phyloP scores from a whole-genome alignment of 2,113 vertebrate species.

The Ranitomeya imitator region DNA sequence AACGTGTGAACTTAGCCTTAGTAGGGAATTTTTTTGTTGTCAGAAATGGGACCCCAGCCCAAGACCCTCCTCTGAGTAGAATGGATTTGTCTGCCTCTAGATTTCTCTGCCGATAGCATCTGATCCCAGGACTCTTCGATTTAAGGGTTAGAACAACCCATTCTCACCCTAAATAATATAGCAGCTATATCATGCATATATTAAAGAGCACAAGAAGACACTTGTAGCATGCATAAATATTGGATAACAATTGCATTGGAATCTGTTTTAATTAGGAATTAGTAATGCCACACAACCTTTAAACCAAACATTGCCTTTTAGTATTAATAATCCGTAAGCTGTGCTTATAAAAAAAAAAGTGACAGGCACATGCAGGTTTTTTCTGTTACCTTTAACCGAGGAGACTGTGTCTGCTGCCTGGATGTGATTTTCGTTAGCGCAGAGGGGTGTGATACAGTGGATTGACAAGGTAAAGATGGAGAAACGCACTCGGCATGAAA shows the following conservation, averaged over 20 bases:
- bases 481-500: slow-evolving; percentile 64
- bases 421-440: slow-evolving; percentile 73
- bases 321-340: background rate
- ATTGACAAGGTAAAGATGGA: slow-evolving; percentile 62
- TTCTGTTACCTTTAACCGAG: slow-evolving; percentile 85
- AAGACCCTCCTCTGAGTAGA: background rate
- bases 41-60: background rate
- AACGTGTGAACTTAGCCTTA: too few relatives aligned
- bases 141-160: background rate
- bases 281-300: background rate
- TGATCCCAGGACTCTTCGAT: background rate
- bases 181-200: background rate
- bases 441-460: slow-evolving; percentile 66
- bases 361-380: slow-evolving; percentile 63
- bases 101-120: background rate
- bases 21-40: background rate
- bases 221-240: background rate
- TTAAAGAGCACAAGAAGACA: too few relatives aligned
- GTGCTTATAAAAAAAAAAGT: background rate
- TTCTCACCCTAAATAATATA: background rate
- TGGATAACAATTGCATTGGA: background rate
- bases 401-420: slow-evolving; percentile 76
- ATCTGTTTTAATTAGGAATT: background rate
- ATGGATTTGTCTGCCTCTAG: too few relatives aligned
- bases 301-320: background rate